These are phyloP conservation scores for Carlito syrichta DNA, from an alignment of 2,113 vertebrate species.

Conservation along the genomic window DNA sequence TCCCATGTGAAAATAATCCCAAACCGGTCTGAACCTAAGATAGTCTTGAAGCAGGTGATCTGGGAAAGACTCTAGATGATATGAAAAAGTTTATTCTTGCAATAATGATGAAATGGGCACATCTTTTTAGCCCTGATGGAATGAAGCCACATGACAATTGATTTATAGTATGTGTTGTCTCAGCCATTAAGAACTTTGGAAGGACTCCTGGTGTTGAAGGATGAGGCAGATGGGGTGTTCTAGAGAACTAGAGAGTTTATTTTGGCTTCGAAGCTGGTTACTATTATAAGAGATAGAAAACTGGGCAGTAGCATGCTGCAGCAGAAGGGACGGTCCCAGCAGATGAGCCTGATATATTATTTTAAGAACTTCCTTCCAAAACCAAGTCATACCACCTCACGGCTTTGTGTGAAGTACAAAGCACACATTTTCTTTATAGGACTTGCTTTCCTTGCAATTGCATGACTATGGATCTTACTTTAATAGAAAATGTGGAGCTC, in stretches of 20 bases:
- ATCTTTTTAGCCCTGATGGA: not conserved
- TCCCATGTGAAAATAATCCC: too few species aligned
- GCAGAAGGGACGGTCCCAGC: constrained; percentile 57
- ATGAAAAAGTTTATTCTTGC: not conserved
- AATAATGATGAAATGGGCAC: not conserved
- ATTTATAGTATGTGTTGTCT: not conserved
- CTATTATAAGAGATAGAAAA: constrained; percentile 65
- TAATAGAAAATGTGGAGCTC: not conserved
- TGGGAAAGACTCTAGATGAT: not conserved
- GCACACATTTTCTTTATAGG: not conserved
- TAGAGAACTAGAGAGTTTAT: constrained; percentile 55
- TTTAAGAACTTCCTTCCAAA: constrained; percentile 55
- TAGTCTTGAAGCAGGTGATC: not conserved
- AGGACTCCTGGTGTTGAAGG: constrained; percentile 49
- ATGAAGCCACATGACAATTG: not conserved
- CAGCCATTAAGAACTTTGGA: constrained; percentile 23
- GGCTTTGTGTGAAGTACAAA: not conserved
- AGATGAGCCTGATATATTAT: constrained; percentile 54
- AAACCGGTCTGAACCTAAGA: too few species aligned
- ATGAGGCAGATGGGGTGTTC: constrained; percentile 61
- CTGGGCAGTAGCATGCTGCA: constrained; percentile 34
- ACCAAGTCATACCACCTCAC: constrained; percentile 5
- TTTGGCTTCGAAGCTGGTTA: constrained; percentile 67
- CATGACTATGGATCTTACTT: not conserved
- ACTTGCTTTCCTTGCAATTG: not conserved